phyloP scores from a whole-genome alignment of 2,797 vertebrate species.

The Nannoperca australis region DNA sequence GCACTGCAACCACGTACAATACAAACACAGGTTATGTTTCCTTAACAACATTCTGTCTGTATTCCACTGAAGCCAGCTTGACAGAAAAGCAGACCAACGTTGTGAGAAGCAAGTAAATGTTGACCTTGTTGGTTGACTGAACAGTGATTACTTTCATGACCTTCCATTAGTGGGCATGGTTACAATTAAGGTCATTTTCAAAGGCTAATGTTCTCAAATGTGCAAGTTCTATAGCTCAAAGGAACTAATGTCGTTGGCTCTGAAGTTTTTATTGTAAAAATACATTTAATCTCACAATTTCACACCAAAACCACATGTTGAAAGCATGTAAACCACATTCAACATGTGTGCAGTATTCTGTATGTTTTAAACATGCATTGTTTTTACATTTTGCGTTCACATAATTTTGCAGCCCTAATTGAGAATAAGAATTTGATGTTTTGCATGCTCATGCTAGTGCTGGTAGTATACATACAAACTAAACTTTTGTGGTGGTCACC shows the following conservation, averaged over 20 bases:
- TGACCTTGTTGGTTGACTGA: constrained; percentile 16
- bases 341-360: not conserved
- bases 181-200: constrained; percentile 29
- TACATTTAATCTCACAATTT: constrained; percentile 11
- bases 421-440: not conserved
- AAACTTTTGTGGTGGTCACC: not conserved
- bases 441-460: not conserved
- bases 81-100: not conserved
- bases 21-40: constrained; percentile 38
- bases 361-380: not conserved
- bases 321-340: not conserved
- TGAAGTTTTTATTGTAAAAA: constrained; percentile 7
- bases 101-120: constrained; percentile 23
- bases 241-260: not conserved
- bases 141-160: constrained; percentile 30
- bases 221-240: constrained; percentile 23
- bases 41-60: constrained; percentile 82
- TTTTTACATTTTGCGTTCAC: not conserved
- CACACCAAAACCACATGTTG: not conserved
- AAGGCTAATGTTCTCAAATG: constrained; percentile 21
- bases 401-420: not conserved
- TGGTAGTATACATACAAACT: not conserved
- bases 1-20: constrained; percentile 32
- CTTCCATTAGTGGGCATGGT: constrained; percentile 19
- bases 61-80: constrained; percentile 71